Evolutionary conservation across 2,888 invertebrate species (phyloP).

Genomic region (Sympetrum striolatum): DNA sequence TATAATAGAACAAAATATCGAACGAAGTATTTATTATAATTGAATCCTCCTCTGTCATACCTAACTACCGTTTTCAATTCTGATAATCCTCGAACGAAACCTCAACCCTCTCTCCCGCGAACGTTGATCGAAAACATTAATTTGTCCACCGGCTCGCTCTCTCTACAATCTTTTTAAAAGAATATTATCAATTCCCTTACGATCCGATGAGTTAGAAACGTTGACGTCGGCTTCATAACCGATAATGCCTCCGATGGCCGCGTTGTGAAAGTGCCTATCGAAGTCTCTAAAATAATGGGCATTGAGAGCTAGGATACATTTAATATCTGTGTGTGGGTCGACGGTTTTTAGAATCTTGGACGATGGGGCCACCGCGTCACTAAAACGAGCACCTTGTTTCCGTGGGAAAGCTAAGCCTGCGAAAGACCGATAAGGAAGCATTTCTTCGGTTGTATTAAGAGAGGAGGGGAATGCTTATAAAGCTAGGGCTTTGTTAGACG

Average conservation of each 20-base stretch:
- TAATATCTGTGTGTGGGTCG: conserved; percentile 20
- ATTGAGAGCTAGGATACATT: background rate
- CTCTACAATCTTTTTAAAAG: background rate
- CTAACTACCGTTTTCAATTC: no score
- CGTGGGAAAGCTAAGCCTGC: conserved; percentile 36
- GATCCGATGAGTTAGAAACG: background rate
- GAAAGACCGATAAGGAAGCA: background rate
- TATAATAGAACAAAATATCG: no score
- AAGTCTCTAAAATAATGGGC: background rate
- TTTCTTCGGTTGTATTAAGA: background rate
- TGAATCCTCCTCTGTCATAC: no score
- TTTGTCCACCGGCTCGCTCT: no score
- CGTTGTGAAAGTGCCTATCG: background rate
- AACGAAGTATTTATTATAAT: no score
- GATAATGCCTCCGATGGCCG: background rate
- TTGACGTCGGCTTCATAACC: background rate
- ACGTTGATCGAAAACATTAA: no score
- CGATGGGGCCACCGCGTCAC: background rate
- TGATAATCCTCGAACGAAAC: no score
- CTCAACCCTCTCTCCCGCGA: no score
- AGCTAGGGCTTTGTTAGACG: background rate
- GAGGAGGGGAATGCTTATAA: background rate
- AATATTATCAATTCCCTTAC: background rate
- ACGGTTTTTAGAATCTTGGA: conserved; percentile 14
- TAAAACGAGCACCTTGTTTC: conserved; percentile 16